Percentiles rank a stretch among this genome's conserved stretches.
Evolutionary conservation across 2,888 invertebrate species (phyloP).

Genomic region (Linnaemya tessellans): DNA sequence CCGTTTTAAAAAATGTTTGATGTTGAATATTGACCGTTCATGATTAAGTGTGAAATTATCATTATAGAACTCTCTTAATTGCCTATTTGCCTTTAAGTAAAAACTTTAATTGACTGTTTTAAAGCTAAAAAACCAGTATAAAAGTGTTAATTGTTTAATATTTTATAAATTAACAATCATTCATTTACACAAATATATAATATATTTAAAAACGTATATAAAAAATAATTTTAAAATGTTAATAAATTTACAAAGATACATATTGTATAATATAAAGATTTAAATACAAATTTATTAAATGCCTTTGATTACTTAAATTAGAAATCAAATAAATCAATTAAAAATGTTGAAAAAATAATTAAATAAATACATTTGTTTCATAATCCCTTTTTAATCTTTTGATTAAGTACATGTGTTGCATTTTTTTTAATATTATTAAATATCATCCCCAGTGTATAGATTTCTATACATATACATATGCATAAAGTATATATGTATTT

Average conservation of each 20-base stretch:
- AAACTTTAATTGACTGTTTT: constrained; percentile 52
- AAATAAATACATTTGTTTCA: constrained; percentile 35
- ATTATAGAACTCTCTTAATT: constrained; percentile 3
- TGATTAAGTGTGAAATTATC: not conserved
- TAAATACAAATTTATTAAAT: constrained; percentile 44
- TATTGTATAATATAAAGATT: not conserved
- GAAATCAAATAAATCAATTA: constrained; percentile 58
- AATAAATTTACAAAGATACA: constrained; percentile 5
- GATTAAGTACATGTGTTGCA: constrained; percentile 60
- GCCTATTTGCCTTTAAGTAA: constrained; percentile 30
- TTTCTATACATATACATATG: constrained; percentile 51
- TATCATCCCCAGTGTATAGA: constrained; percentile 43
- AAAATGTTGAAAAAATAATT: not conserved
- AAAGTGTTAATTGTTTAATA: constrained; percentile 45
- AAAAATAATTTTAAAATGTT: constrained; percentile 1
- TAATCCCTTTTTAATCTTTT: constrained; percentile 57
- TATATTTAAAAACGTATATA: not conserved
- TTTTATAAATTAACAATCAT: constrained; percentile 36
- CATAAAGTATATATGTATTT: constrained; percentile 58
- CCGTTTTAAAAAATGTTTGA: too few species aligned
- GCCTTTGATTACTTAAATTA: constrained; percentile 49
- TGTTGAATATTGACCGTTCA: too few species aligned
- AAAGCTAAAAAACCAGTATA: constrained; percentile 61
- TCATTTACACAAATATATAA: constrained; percentile 13
- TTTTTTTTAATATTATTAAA: constrained; percentile 20